These are phyloP conservation scores for Criorhina ranunculi DNA, from an alignment of 2,888 invertebrate species.

Conservation along the genomic window DNA sequence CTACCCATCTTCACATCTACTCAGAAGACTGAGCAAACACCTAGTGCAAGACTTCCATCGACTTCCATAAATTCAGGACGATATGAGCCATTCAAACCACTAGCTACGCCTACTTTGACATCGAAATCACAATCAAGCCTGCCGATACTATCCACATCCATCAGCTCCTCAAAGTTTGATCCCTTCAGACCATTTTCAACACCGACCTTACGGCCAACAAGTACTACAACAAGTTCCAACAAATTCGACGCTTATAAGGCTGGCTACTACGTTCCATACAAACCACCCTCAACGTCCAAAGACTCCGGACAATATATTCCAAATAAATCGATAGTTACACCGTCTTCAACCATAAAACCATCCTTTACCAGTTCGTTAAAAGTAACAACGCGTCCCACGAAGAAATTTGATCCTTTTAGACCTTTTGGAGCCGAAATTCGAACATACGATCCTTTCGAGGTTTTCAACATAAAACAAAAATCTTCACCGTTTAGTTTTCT, in stretches of 20 bases:
- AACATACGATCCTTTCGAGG: constrained; percentile 9
- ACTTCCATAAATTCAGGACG: background rate
- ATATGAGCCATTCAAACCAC: background rate
- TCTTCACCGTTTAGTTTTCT: background rate
- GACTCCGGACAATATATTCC: constrained; percentile 11
- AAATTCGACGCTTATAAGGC: background rate
- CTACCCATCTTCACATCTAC: background rate
- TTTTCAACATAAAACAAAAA: background rate
- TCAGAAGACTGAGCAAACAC: background rate
- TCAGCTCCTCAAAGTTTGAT: constrained; percentile 17
- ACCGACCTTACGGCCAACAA: constrained; percentile 19
- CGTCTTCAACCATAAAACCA: background rate
- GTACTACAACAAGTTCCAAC: background rate
- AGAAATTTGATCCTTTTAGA: constrained; percentile 5
- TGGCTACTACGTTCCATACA: constrained; percentile 3
- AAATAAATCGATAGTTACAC: background rate
- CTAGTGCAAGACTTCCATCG: background rate
- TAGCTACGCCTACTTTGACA: background rate
- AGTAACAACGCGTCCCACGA: background rate
- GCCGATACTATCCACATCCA: background rate
- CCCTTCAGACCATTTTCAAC: constrained; percentile 24
- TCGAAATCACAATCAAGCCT: background rate
- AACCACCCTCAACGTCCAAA: background rate
- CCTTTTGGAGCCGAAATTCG: background rate
- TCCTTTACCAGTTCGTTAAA: background rate